Evolutionary conservation across 2,888 invertebrate genomes (phyloP).

Genomic region (Notocelia uddmanniana): DNA sequence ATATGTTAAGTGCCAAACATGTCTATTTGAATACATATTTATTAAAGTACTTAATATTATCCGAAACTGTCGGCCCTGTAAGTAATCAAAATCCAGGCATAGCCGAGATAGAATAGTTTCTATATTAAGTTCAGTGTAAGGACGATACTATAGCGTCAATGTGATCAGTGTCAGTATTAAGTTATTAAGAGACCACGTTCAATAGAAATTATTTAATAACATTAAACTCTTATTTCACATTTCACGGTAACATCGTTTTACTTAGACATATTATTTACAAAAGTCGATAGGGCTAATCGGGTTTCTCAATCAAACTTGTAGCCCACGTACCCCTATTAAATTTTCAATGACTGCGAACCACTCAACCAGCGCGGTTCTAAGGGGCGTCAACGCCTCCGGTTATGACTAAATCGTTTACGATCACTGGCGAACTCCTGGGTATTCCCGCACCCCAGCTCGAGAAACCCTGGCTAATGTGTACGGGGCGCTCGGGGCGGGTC

Average conservation of each 20-base stretch:
- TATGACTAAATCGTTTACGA: too few species aligned
- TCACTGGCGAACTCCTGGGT: too few species aligned
- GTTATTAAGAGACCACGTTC: slow-evolving; percentile 77
- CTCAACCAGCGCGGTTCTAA: too few species aligned
- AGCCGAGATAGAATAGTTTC: slow-evolving; percentile 30
- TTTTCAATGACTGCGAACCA: too few species aligned
- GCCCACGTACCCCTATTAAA: too few species aligned
- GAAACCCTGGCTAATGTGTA: not conserved
- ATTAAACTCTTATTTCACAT: slow-evolving; percentile 86
- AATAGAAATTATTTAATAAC: slow-evolving; percentile 86
- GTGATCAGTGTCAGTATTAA: slow-evolving; percentile 82
- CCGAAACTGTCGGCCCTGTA: not conserved
- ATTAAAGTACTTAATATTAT: not conserved
- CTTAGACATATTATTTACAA: slow-evolving; percentile 85
- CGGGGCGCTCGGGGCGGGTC: slow-evolving; percentile 51
- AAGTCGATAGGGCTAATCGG: slow-evolving; percentile 75
- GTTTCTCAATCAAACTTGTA: too few species aligned
- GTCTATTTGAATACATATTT: slow-evolving; percentile 1
- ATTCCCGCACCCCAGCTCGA: too few species aligned
- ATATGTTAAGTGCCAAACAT: slow-evolving; percentile 23
- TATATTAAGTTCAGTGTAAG: slow-evolving; percentile 31
- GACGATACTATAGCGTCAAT: slow-evolving; percentile 58
- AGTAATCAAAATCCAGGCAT: slow-evolving; percentile 13
- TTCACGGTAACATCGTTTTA: slow-evolving; percentile 86
- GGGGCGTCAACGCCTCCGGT: too few species aligned